phyloP scores from a whole-genome alignment of 2,113 vertebrate genomes.

The Odontophorus gujanensis region DNA sequence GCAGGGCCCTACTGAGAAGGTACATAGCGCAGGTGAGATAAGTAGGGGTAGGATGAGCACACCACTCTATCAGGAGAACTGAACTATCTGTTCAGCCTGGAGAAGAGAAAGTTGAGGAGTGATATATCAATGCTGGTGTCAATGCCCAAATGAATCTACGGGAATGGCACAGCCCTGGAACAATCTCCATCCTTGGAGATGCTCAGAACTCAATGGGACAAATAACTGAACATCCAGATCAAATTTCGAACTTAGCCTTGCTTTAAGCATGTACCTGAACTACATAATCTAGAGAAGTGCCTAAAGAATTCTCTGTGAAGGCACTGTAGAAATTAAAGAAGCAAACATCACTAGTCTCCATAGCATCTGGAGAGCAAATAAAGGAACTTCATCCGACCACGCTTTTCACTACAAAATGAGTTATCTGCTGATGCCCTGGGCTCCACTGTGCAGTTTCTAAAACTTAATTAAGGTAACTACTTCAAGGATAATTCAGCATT shows the following conservation, averaged over 20 bases:
- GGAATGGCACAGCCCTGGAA: neutral
- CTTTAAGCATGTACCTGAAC: neutral
- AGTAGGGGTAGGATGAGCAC: neutral
- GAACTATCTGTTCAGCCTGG: neutral
- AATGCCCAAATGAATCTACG: neutral
- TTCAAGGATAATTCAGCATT: slow-evolving; percentile 20
- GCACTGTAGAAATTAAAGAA: neutral
- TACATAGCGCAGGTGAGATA: rapidly evolving
- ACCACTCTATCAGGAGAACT: rapidly evolving
- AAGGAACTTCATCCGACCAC: neutral
- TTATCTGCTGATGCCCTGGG: neutral
- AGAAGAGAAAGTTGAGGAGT: neutral
- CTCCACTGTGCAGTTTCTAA: neutral
- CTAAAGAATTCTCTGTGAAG: neutral
- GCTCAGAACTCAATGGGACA: neutral
- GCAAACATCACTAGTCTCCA: neutral
- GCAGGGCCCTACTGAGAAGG: neutral
- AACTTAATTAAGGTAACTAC: slow-evolving; percentile 6
- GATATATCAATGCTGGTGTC: neutral
- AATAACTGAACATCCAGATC: neutral
- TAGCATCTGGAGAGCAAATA: neutral
- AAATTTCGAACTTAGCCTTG: neutral
- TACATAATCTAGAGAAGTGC: neutral
- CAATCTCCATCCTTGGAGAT: neutral
- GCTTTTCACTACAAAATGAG: neutral